Evolutionary conservation across 2,888 invertebrate species (phyloP), one percentile per base, ranked within the genome.

Genomic region (Cheilosia vulpina): DNA sequence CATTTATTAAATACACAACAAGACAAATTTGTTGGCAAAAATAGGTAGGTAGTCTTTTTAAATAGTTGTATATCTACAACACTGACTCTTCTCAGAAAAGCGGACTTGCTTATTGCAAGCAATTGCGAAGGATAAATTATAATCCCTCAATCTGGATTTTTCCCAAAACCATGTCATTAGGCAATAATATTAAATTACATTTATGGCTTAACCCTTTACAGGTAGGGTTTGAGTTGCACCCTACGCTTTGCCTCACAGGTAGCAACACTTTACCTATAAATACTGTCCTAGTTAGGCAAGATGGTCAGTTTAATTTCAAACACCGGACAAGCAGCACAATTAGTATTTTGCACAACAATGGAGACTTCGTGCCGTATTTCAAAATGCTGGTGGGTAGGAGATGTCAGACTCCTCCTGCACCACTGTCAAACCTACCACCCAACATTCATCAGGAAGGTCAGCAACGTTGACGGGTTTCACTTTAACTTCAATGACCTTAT

Each of bases 341-440:
- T 24, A 4, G 3, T 2, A 5, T 15, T 53, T 53, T 27, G 15
- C 6, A 2, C 52, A 41, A 58, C 15, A 19, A 58, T 68, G 60
- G 52, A 62, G 17, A 62, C 24, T 6, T 34, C 76, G 2, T 89
- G 89, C 24, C 87, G 78, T 13, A 78, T 88, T 63, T 15, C 65
- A 0, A 53, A 63, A 4, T 89, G 89, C 47, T n/a, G 55, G 17
- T 88, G 89, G 88, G 9, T 11, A 6, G 88, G 88, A 7, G 5
- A 66, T 1, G 45, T 72, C 1, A 55, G 84, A 19, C 75, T 87
- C 1, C 73, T 89, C 4, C 82, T 88, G 9, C 17, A 69, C 0
- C 89, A 89, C 38, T 77, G 87, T 1, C 82, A 88, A 69, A 38
- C 15, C 1, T 2, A 52, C 1, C 88, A 89, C 63, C 58, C 47